Evolutionary conservation across 2,113 vertebrate species (phyloP).

Genomic region (Megaceryle torquata): DNA sequence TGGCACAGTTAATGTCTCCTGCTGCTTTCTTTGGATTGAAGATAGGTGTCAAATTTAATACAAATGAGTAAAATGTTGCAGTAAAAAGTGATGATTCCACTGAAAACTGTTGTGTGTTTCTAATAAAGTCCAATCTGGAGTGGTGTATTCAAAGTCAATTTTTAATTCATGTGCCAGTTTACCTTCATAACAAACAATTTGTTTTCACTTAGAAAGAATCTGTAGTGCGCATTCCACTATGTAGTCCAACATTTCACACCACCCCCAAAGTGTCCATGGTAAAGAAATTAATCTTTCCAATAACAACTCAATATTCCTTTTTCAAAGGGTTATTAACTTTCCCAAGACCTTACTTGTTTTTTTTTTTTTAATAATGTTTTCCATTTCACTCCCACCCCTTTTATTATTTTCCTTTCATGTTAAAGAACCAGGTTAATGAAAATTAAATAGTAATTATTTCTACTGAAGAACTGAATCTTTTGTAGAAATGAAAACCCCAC

Average conservation of each 20-base stretch:
- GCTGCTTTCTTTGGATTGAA: background rate
- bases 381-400: fast-evolving
- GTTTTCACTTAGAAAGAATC: background rate
- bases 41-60: background rate
- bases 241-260: background rate
- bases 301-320: background rate
- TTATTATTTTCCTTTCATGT: background rate
- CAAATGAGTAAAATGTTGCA: background rate
- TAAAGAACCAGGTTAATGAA: background rate
- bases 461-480: background rate
- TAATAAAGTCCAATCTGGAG: background rate
- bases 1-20: background rate
- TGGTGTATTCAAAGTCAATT: background rate
- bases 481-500: background rate
- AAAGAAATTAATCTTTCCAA: background rate
- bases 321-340: background rate
- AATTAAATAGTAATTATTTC: background rate
- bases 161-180: background rate
- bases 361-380: background rate
- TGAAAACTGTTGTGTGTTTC: background rate
- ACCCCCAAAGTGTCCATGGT: background rate
- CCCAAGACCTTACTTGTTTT: background rate
- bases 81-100: background rate
- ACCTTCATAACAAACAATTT: background rate
- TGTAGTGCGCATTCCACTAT: background rate